Evolutionary conservation across 2,113 vertebrate genomes (phyloP).

Genomic region (Acinonyx jubatus): DNA sequence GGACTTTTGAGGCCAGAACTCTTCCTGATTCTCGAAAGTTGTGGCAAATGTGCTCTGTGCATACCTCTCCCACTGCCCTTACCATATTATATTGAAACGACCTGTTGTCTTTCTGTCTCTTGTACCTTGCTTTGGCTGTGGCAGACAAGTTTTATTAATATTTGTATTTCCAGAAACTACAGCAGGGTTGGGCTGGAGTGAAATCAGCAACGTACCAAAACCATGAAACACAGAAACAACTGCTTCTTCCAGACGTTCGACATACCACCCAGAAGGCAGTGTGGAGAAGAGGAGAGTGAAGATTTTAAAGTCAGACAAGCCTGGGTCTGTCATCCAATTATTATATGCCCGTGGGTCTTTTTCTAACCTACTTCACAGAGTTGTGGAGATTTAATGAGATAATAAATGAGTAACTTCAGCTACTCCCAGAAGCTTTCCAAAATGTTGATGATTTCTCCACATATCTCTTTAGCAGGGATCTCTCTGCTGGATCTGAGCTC

Average conservation of each 20-base stretch:
- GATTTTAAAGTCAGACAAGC: slow-evolving; percentile 29
- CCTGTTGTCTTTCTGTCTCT: background rate
- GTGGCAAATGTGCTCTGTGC: background rate
- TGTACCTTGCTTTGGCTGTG: slow-evolving; percentile 12
- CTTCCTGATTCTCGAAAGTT: background rate
- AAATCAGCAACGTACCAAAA: background rate
- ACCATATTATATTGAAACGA: background rate
- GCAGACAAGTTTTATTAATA: background rate
- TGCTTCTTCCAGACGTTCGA: background rate
- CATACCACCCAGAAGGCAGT: background rate
- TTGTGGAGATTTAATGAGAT: slow-evolving; percentile 37
- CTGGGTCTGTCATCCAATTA: slow-evolving; percentile 45
- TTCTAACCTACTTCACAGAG: slow-evolving; percentile 29
- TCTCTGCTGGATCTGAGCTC: background rate
- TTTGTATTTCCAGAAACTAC: slow-evolving; percentile 24
- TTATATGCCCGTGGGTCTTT: background rate
- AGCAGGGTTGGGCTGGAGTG: background rate
- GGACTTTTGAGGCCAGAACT: background rate
- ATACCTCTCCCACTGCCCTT: background rate
- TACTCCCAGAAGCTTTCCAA: background rate
- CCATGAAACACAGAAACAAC: background rate
- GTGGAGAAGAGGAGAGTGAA: background rate
- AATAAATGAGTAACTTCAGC: slow-evolving; percentile 21
- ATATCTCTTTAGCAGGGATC: background rate
- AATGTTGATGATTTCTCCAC: background rate